Conservation (phyloP, 2,113 vertebrate genomes). For the Reinhardtius hippoglossoides region DNA sequence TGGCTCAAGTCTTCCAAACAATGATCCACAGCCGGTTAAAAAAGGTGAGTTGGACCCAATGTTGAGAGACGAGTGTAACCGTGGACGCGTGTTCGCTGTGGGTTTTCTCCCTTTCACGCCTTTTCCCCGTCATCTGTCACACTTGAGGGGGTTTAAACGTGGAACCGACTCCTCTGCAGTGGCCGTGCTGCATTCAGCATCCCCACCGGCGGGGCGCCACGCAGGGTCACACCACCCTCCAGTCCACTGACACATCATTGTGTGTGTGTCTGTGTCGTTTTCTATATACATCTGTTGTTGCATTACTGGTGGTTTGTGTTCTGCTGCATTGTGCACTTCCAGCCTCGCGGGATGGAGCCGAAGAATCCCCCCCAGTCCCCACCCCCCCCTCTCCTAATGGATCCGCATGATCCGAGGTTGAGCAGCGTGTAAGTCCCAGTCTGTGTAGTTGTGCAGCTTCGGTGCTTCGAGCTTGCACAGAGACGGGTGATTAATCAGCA, state of each 20-base stretch:
- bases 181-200: conserved; percentile 27
- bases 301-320: neutral
- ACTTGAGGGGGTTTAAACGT: neutral
- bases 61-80: too few species aligned
- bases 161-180: conserved; percentile 33
- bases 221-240: conserved; percentile 15
- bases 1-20: conserved; percentile 86
- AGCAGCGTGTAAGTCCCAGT: conserved; percentile 7
- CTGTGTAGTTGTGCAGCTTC: neutral
- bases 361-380: neutral
- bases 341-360: conserved; percentile 6
- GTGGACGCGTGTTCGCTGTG: too few species aligned
- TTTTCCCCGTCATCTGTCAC: conserved; percentile 8
- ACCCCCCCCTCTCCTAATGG: neutral
- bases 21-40: conserved; percentile 83
- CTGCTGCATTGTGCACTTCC: conserved; percentile 13
- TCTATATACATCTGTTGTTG: neutral
- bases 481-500: neutral
- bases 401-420: conserved; percentile 34
- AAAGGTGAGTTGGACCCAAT: conserved; percentile 70
- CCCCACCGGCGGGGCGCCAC: neutral
- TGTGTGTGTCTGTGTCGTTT: neutral
- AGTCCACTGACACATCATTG: too few species aligned
- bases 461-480: too few species aligned
- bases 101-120: neutral